Evolutionary conservation across 2,113 vertebrate species (phyloP).

Genomic region (Notothenia coriiceps): DNA sequence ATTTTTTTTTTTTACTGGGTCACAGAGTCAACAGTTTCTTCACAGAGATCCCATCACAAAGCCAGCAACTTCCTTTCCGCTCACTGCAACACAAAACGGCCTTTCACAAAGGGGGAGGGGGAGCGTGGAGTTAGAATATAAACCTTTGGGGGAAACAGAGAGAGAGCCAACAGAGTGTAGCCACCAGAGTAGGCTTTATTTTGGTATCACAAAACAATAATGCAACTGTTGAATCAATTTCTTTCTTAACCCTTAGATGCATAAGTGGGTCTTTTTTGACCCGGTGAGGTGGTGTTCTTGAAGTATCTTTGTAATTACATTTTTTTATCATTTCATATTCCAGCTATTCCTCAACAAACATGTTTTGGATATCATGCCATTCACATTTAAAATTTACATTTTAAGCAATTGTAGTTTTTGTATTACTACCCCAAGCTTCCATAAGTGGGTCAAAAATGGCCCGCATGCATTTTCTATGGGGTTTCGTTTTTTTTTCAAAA

Average conservation of each 20-base stretch:
- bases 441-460: no score
- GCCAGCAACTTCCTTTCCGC: constrained; percentile 62
- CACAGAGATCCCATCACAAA: constrained; percentile 65
- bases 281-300: no score
- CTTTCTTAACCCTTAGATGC: background rate
- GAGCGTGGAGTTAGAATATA: constrained; percentile 24
- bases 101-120: constrained; percentile 48
- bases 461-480: no score
- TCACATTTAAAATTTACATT: no score
- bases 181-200: constrained; percentile 9
- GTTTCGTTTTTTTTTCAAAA: no score
- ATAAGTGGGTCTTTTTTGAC: no score
- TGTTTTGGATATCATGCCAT: no score
- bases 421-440: no score
- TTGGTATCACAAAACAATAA: constrained; percentile 13
- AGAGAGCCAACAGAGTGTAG: constrained; percentile 1
- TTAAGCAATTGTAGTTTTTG: no score
- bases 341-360: no score
- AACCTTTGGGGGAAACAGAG: constrained; percentile 41
- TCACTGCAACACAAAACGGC: constrained; percentile 61
- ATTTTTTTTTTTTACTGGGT: constrained; percentile 32
- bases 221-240: background rate
- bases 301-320: no score
- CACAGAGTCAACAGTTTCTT: constrained; percentile 65
- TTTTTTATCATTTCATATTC: no score